Conservation (phyloP, 1,140 invertebrate species). For the Papilio polyxenes region DNA sequence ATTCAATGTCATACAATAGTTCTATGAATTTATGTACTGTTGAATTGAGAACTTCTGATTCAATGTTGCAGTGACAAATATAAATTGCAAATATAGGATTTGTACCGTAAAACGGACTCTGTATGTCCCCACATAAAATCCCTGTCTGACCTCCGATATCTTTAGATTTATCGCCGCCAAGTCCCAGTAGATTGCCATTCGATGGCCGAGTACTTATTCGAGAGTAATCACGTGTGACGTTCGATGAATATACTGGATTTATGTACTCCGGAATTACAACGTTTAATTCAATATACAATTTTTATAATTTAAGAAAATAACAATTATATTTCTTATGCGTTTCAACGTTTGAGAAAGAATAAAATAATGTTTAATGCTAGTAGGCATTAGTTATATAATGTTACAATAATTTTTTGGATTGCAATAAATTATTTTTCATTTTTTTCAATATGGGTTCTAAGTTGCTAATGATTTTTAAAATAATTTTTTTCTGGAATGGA, state of each 20-base stretch:
- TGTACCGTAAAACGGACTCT: background rate
- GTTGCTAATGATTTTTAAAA: no score
- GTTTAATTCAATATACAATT: no score
- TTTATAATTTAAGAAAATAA: no score
- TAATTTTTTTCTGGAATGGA: no score
- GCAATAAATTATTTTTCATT: no score
- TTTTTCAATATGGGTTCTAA: no score
- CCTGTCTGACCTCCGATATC: slow-evolving; percentile 3
- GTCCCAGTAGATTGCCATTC: background rate
- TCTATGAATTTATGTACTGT: background rate
- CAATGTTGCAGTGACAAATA: background rate
- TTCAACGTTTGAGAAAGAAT: background rate
- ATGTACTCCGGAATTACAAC: background rate
- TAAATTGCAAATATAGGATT: background rate
- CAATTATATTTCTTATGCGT: no score
- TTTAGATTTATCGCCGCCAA: background rate
- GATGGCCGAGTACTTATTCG: background rate
- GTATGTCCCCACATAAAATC: background rate
- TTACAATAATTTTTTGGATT: no score
- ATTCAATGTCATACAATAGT: no score
- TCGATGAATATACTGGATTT: background rate
- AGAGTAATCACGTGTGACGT: background rate
- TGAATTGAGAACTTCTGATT: background rate
- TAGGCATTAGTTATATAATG: no score
- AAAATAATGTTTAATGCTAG: no score